phyloP scores from a whole-genome alignment of 1,140 invertebrate genomes.

The Drosophila triauraria region DNA sequence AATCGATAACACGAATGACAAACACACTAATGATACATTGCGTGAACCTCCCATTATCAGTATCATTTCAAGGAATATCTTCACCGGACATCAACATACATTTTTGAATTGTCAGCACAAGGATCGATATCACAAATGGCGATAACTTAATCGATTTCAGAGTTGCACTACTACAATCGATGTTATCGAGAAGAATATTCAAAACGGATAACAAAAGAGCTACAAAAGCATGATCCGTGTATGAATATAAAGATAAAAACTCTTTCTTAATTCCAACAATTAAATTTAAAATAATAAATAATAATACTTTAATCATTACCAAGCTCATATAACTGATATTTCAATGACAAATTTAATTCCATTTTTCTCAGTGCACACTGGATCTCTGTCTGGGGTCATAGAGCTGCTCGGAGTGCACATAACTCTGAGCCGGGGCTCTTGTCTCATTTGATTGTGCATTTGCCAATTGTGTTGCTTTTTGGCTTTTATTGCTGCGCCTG shows the following conservation, averaged over 20 bases:
- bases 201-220: not conserved
- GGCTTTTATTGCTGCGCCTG: constrained; percentile 35
- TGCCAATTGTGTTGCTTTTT: constrained; percentile 70
- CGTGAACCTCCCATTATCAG: not conserved
- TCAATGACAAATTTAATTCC: not conserved
- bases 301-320: not conserved
- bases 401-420: constrained; percentile 70
- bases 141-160: not conserved
- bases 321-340: not conserved
- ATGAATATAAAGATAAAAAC: not conserved
- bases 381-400: constrained; percentile 61
- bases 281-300: not conserved
- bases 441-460: constrained; percentile 76
- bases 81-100: not conserved
- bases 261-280: not conserved
- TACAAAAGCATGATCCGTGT: not conserved
- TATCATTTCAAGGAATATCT: not conserved
- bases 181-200: not conserved
- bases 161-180: not conserved
- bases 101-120: not conserved
- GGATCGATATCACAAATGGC: not conserved
- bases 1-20: not conserved
- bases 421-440: constrained; percentile 64
- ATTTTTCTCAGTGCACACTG: constrained; percentile 28
- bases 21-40: no score